These are phyloP conservation scores for Chloroceryle aenea DNA, from an alignment of 2,113 vertebrate species.

Conservation along the genomic window DNA sequence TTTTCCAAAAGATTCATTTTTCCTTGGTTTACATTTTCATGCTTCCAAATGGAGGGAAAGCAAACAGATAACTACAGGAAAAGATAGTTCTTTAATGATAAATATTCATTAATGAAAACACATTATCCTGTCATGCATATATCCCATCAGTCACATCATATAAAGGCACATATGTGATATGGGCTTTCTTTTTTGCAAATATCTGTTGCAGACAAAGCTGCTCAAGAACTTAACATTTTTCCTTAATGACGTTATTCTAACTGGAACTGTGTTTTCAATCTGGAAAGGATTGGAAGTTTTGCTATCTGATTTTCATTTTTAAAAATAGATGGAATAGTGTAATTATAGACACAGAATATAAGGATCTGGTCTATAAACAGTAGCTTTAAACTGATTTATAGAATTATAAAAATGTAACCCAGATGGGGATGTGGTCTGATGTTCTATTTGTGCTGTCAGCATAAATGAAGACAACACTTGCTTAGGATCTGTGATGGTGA, in stretches of 20 bases:
- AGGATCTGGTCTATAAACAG: neutral
- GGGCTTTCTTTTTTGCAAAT: neutral
- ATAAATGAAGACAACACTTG: accelerated
- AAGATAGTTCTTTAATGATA: neutral
- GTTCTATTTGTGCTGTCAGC: neutral
- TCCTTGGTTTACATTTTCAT: neutral
- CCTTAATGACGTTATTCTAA: neutral
- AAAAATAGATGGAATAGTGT: neutral
- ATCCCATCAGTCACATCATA: neutral
- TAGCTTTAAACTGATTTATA: neutral
- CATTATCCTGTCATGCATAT: neutral
- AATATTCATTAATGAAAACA: neutral
- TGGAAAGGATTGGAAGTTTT: neutral
- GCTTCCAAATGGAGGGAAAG: neutral
- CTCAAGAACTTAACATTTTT: neutral
- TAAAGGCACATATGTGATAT: neutral
- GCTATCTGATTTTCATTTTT: neutral
- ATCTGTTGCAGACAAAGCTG: neutral
- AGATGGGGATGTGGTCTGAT: neutral
- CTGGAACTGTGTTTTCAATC: neutral
- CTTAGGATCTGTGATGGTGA: accelerated
- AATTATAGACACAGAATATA: neutral
- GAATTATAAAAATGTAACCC: neutral
- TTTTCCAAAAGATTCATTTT: neutral
- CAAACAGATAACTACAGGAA: neutral